Percentiles rank a stretch among this genome's conserved stretches.
Evolutionary conservation across 2,888 invertebrate species (phyloP).

Genomic region (Drosophila merina): DNA sequence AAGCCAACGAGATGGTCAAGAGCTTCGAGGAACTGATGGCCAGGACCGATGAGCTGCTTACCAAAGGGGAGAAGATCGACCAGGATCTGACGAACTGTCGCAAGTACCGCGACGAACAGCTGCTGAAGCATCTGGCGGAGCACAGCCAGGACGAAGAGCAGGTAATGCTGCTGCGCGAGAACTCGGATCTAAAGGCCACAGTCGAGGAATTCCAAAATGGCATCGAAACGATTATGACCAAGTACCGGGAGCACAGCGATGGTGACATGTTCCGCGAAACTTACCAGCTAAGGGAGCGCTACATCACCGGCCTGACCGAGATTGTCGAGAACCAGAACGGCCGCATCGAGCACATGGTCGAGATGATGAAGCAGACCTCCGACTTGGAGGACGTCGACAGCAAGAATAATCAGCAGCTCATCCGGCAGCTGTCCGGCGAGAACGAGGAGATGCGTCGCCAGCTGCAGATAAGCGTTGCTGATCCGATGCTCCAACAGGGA

Average conservation of each 20-base stretch:
- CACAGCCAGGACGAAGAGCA: conserved; percentile 40
- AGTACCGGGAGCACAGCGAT: conserved; percentile 45
- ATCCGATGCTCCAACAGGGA: conserved; percentile 10
- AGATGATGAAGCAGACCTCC: conserved; percentile 42
- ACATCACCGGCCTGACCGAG: conserved; percentile 31
- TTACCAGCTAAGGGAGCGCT: conserved; percentile 40
- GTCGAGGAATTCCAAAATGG: conserved; percentile 46
- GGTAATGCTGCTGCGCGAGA: conserved; percentile 47
- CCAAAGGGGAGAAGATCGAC: conserved; percentile 42
- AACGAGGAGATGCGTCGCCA: conserved; percentile 55
- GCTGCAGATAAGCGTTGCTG: conserved; percentile 49
- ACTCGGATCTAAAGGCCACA: conserved; percentile 52
- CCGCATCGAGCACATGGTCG: conserved; percentile 58
- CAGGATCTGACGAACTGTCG: conserved; percentile 31
- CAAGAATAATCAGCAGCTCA: conserved; percentile 44
- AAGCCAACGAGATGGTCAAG: conserved; percentile 30
- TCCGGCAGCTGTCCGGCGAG: conserved; percentile 46
- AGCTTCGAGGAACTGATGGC: conserved; percentile 37
- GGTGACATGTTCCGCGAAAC: conserved; percentile 22
- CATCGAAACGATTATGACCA: conserved; percentile 45
- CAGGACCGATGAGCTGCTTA: conserved; percentile 41
- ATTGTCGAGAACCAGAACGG: conserved; percentile 41
- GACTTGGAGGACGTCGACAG: conserved; percentile 38
- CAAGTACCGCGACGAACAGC: conserved; percentile 46
- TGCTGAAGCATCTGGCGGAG: conserved; percentile 53